Base-by-base conservation (phyloP, 1,140 invertebrate species). In the Cyclina sinensis region DNA sequence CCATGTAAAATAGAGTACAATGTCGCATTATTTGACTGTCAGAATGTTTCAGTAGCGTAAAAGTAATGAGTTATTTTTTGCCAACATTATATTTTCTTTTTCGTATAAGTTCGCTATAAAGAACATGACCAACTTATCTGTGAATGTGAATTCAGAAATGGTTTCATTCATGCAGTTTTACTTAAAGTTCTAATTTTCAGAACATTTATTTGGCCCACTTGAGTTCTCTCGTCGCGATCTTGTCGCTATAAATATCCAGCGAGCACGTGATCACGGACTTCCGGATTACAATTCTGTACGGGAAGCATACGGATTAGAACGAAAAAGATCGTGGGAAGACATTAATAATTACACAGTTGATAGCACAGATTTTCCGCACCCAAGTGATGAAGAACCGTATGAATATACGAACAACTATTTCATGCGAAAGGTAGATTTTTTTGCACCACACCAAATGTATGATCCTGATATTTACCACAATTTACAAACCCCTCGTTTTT, bases 121-220 rank as follows among this genome's bases (percentile, higher is more conserved):
- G n/a, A n/a, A n/a, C n/a, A n/a, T n/a, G n/a, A n/a, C n/a, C n/a
- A n/a, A n/a, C n/a, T n/a, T n/a, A n/a, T n/a, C n/a, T n/a, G n/a
- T n/a, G n/a, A n/a, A n/a, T n/a, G n/a, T n/a, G n/a, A n/a, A n/a
- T n/a, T n/a, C n/a, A n/a, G n/a, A n/a, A n/a, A n/a, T n/a, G n/a
- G n/a, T n/a, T n/a, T n/a, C n/a, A n/a, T n/a, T n/a, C n/a, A n/a
- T n/a, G n/a, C n/a, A n/a, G n/a, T n/a, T n/a, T n/a, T n/a, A n/a
- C n/a, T n/a, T n/a, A n/a, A n/a, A n/a, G 27, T 21, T 16, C 51
- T 16, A 78, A 27, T 68, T 46, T 62, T 99, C 99, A 0, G 95
- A 99, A 0, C 99, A 99, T 92, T 99, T 99, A 62, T 99, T 99
- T 94, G 99, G 99, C 0, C 99, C 99, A 0, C 98, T 99, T 97